Evolutionary conservation across 2,113 vertebrate genomes (phyloP).

Genomic region (Hoplias malabaricus): DNA sequence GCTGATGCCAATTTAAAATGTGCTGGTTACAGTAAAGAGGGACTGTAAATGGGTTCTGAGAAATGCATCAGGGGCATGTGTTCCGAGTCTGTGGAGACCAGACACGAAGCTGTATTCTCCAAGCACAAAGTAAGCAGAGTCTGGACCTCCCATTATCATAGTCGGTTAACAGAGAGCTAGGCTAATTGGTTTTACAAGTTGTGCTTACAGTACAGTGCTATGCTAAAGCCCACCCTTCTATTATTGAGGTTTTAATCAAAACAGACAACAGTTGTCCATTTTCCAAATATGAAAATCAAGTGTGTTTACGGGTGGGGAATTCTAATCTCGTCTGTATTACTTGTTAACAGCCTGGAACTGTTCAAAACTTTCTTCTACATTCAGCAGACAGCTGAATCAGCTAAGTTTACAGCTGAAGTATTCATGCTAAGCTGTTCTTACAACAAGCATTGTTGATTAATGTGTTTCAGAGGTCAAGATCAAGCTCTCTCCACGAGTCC

Average conservation of each 20-base stretch:
- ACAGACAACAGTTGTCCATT: too few species aligned
- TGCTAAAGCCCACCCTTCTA: too few species aligned
- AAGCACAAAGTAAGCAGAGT: constrained; percentile 2
- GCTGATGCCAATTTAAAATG: constrained; percentile 1
- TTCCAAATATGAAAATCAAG: too few species aligned
- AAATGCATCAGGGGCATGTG: constrained; percentile 6
- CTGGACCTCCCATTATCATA: not conserved
- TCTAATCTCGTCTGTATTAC: too few species aligned
- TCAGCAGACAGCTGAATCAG: not conserved
- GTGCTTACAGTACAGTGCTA: too few species aligned
- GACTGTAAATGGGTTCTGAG: constrained; percentile 10
- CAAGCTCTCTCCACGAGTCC: not conserved
- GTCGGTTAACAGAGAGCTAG: too few species aligned
- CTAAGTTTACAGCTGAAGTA: constrained; percentile 4
- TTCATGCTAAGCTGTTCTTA: constrained; percentile 4
- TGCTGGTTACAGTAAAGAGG: constrained; percentile 20
- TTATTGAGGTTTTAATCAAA: too few species aligned
- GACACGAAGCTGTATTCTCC: not conserved
- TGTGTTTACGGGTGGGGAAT: too few species aligned
- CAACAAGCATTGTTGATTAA: not conserved
- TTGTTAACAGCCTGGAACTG: too few species aligned
- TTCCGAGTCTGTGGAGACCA: not conserved
- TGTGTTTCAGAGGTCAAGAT: not conserved
- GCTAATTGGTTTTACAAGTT: too few species aligned
- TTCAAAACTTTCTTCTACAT: constrained; percentile 4